Evolutionary conservation across 2,888 invertebrate species (phyloP).

Genomic region (Chelonus formosanus): DNA sequence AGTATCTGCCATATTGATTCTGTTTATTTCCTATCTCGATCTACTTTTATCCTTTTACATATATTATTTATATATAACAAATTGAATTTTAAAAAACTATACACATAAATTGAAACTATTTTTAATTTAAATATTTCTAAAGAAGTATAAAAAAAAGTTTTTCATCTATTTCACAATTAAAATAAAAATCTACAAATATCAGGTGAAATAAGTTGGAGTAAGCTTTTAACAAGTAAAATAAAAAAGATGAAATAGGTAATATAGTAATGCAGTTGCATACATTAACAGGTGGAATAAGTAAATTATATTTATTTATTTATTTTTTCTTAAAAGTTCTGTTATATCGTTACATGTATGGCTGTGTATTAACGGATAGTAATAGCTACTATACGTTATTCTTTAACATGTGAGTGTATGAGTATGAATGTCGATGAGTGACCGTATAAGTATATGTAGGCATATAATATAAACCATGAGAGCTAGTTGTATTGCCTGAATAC

Average conservation of each 20-base stretch:
- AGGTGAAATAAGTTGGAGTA: too few species aligned
- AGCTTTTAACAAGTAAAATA: too few species aligned
- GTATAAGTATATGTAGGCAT: constrained; percentile 22
- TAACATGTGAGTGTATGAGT: constrained; percentile 42
- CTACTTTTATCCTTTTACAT: neutral
- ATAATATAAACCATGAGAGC: constrained; percentile 13
- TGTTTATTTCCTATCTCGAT: constrained; percentile 20
- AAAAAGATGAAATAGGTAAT: too few species aligned
- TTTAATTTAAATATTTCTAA: too few species aligned
- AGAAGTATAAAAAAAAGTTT: too few species aligned
- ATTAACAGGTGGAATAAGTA: constrained; percentile 37
- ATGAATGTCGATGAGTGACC: neutral
- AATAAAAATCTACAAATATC: too few species aligned
- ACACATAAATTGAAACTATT: too few species aligned
- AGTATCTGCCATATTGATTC: constrained; percentile 57
- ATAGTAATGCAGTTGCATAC: too few species aligned
- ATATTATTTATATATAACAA: too few species aligned
- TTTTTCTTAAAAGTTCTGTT: neutral
- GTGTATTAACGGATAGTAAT: too few species aligned
- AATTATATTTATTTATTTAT: neutral
- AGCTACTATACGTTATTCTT: neutral
- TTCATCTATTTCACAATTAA: too few species aligned
- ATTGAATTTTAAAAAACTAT: too few species aligned
- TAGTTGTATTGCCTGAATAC: constrained; percentile 3
- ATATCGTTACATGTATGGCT: neutral